Conservation (phyloP, 2,888 invertebrate genomes). For the Tetanocera ferruginea region DNA sequence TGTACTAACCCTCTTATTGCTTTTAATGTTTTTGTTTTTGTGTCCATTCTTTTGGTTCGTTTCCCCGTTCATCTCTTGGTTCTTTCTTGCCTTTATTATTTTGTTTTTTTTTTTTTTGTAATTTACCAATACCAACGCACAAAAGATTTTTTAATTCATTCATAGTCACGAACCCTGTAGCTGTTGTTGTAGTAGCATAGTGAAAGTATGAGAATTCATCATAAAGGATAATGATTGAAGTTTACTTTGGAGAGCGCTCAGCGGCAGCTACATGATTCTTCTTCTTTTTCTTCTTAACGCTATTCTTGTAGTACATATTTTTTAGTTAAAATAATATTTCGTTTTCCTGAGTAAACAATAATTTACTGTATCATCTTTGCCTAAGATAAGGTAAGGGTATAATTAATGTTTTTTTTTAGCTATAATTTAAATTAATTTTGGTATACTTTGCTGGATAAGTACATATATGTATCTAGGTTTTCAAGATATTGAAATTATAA, state of each 20-base stretch:
- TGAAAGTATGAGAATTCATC: conserved; percentile 1
- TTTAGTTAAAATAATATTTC: not conserved
- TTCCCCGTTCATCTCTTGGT: not conserved
- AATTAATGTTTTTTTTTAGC: too few relatives aligned
- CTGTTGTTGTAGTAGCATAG: not conserved
- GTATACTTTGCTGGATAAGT: too few relatives aligned
- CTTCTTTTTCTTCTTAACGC: too few relatives aligned
- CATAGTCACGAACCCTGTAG: conserved; percentile 26
- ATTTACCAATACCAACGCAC: conserved; percentile 29
- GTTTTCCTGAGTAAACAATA: not conserved
- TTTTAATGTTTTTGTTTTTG: not conserved
- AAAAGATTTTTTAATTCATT: conserved; percentile 34
- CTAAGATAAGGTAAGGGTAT: too few relatives aligned
- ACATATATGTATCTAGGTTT: too few relatives aligned
- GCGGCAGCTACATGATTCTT: too few relatives aligned
- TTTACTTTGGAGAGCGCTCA: not conserved
- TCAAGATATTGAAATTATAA: too few relatives aligned
- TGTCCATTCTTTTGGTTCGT: not conserved
- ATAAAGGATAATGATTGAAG: conserved; percentile 21
- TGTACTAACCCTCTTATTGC: conserved; percentile 2
- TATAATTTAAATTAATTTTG: too few relatives aligned
- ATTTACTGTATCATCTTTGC: not conserved
- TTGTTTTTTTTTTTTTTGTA: not conserved
- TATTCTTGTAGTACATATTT: too few relatives aligned
- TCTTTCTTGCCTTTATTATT: not conserved